These are phyloP conservation scores for Diorhabda carinulata DNA, from an alignment of 1,140 invertebrate genomes.

Conservation along the genomic window DNA sequence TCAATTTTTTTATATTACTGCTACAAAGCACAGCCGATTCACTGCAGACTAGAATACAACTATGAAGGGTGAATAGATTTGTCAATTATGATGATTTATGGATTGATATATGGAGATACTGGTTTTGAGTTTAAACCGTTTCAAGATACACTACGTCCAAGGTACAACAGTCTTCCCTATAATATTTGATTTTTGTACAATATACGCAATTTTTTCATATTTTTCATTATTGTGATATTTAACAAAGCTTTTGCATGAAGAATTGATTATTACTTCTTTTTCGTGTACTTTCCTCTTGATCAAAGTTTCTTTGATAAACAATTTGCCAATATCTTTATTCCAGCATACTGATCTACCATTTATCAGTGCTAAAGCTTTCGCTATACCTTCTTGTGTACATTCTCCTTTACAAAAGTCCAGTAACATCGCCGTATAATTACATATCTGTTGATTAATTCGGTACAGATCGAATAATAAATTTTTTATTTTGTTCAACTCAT, in stretches of 20 bases:
- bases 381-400: constrained; percentile 53
- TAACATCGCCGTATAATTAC: constrained; percentile 59
- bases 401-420: constrained; percentile 57
- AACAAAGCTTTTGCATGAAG: neutral
- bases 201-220: neutral
- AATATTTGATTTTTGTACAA: too few relatives aligned
- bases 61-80: too few relatives aligned
- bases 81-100: neutral
- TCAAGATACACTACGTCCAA: too few relatives aligned
- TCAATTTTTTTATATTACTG: too few relatives aligned
- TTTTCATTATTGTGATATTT: neutral
- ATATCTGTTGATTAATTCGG: constrained; percentile 44
- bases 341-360: constrained; percentile 54
- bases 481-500: constrained; percentile 41
- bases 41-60: too few relatives aligned
- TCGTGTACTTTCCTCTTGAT: constrained; percentile 6
- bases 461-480: constrained; percentile 56
- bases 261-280: neutral
- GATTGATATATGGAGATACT: neutral
- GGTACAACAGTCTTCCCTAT: too few relatives aligned
- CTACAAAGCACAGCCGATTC: too few relatives aligned
- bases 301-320: constrained; percentile 1
- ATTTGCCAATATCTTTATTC: constrained; percentile 46
- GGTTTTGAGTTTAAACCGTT: neutral
- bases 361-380: constrained; percentile 53